Conservation (phyloP, 2,888 invertebrate genomes). For the Himalopsyche anomala region DNA sequence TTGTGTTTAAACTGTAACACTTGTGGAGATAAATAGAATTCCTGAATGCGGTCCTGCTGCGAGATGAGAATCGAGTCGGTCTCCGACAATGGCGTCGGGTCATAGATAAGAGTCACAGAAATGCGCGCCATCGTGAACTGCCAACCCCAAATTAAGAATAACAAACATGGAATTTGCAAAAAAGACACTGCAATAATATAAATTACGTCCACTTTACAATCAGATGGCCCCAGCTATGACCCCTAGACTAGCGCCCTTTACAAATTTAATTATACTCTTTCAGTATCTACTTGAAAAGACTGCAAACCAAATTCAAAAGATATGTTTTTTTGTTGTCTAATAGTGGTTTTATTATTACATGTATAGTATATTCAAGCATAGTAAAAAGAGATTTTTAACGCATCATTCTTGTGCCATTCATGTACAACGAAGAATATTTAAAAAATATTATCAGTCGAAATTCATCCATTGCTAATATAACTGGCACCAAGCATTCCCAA, state of each 20-base stretch:
- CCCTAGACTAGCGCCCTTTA: not conserved
- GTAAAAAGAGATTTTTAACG: no score
- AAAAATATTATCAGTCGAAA: no score
- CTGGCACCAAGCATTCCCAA: no score
- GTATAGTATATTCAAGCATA: no score
- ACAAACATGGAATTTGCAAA: slow-evolving; percentile 9
- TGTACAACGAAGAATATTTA: no score
- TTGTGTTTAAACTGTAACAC: slow-evolving; percentile 21
- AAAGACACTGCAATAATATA: slow-evolving; percentile 5
- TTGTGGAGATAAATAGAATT: slow-evolving; percentile 15
- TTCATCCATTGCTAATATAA: no score
- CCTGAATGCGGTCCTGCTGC: slow-evolving; percentile 34
- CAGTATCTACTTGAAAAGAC: no score
- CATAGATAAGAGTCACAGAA: slow-evolving; percentile 20
- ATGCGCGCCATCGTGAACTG: not conserved
- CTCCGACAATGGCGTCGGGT: slow-evolving; percentile 9
- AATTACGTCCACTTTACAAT: slow-evolving; percentile 25
- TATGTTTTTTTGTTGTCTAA: no score
- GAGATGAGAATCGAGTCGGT: slow-evolving; percentile 23
- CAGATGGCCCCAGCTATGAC: not conserved
- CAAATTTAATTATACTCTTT: no score
- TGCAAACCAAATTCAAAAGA: no score
- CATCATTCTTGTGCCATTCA: no score
- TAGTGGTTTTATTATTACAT: no score
- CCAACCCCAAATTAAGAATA: slow-evolving; percentile 26